Evolutionary conservation across 2,797 vertebrate species (phyloP), one percentile per base, ranked within the genome.

Genomic region (Acipenser transmontanus): DNA sequence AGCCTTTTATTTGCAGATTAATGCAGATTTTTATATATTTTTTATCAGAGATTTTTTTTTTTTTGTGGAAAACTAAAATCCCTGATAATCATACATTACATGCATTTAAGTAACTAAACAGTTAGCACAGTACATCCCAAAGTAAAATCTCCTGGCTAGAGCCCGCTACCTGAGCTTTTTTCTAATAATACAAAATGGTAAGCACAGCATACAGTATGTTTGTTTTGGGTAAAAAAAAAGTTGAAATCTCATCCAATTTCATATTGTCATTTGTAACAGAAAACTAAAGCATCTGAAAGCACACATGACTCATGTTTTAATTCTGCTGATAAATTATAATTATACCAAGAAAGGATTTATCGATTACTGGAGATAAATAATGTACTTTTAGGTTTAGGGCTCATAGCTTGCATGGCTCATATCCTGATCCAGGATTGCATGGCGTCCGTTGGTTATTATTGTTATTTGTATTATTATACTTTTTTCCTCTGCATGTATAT

Each of bases 301-400:
- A 69, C 65, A 59, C 67, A 60, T 69, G 80, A 80, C 72, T 61
- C 79, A 78, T 77, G 78, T 73, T 78, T 66, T 67, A 50, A 51
- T 68, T 78, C 63, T 73, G 73, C 51, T 68, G 2, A 17, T 79
- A 77, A 77, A 85, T 82, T 81, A 75, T 72, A 73, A 73, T 76
- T 69, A 80, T 74, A 71, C 71, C 63, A 74, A 64, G 70, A 50
- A 70, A 68, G 73, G 71, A 79, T 74, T 79, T 60, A 71, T 76
- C 69, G 78, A 80, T 81, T 68, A 67, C 71, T 68, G 66, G 72
- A 20, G 52, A 69, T 68, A 70, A 81, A 76, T 79, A 79, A 82
- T 79, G 49, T 73, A 63, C 69, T 73, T 78, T 69, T 80, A 79
- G 72, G 57, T 69, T 77, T 74, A 67, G 72, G 57, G 71, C 80